A percentile compares a stretch with the other conserved stretches of the same genome.
Evolutionary conservation across 2,113 vertebrate species (phyloP).

Genomic region (Cephalopterus ornatus): DNA sequence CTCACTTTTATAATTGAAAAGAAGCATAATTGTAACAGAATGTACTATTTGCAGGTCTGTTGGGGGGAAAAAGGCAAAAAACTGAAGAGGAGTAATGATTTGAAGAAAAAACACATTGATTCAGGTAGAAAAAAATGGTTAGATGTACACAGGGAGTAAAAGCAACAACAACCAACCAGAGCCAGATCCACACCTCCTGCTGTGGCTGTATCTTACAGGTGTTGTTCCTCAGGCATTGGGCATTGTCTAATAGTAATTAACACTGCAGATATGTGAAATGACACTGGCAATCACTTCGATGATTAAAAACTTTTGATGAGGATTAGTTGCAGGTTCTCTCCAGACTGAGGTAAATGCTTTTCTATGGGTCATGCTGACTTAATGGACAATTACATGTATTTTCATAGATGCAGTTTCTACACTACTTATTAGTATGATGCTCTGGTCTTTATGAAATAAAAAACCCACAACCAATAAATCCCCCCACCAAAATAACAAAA

Average conservation of each 20-base stretch:
- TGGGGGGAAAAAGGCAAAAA: background rate
- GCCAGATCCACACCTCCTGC: background rate
- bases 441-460: background rate
- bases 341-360: background rate
- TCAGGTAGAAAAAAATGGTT: background rate
- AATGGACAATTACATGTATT: background rate
- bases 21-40: background rate
- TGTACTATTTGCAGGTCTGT: background rate
- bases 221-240: background rate
- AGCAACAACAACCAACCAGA: background rate
- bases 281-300: background rate
- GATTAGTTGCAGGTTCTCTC: background rate
- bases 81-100: background rate
- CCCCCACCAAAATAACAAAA: background rate
- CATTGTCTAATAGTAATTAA: background rate
- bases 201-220: background rate
- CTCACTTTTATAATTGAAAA: background rate
- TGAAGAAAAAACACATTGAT: background rate
- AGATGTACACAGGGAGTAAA: background rate
- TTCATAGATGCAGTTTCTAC: background rate
- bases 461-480: background rate
- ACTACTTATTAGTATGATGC: background rate
- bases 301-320: background rate
- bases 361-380: background rate
- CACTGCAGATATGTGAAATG: fast-evolving